Conservation (phyloP, 1,140 invertebrate species). For the Paraescarpia echinospica region DNA sequence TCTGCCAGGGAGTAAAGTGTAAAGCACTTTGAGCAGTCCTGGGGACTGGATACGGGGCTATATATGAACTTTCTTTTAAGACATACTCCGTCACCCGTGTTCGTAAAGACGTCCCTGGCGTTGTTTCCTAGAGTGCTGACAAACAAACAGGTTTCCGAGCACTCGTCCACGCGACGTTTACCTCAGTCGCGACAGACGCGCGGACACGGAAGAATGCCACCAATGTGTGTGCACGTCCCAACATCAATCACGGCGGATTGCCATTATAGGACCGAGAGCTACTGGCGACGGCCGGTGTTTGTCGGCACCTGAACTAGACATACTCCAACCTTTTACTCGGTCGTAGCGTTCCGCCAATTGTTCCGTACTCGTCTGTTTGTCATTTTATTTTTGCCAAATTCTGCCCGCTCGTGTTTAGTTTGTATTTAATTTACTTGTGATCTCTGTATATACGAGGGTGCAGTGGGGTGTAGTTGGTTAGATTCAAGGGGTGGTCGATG, state of each 20-base stretch:
- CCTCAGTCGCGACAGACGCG: neutral
- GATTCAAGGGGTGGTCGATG: no score
- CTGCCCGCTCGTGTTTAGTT: neutral
- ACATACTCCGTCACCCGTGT: neutral
- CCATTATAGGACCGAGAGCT: neutral
- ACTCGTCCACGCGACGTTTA: neutral
- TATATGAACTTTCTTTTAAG: neutral
- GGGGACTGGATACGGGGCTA: no score
- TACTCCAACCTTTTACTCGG: neutral
- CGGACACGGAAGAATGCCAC: neutral
- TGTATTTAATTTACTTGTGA: no score
- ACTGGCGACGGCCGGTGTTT: neutral
- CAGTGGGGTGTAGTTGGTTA: no score
- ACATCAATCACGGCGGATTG: neutral
- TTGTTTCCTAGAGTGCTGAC: neutral
- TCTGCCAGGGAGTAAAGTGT: no score
- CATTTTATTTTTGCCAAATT: neutral
- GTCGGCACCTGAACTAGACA: neutral
- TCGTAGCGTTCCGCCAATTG: neutral
- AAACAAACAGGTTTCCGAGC: neutral
- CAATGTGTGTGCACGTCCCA: neutral
- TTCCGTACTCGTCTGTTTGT: neutral
- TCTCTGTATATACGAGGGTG: no score
- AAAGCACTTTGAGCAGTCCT: no score
- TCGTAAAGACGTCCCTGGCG: neutral